Conservation (phyloP, 2,797 vertebrate species). For the Poeciliopsis gracilis region DNA sequence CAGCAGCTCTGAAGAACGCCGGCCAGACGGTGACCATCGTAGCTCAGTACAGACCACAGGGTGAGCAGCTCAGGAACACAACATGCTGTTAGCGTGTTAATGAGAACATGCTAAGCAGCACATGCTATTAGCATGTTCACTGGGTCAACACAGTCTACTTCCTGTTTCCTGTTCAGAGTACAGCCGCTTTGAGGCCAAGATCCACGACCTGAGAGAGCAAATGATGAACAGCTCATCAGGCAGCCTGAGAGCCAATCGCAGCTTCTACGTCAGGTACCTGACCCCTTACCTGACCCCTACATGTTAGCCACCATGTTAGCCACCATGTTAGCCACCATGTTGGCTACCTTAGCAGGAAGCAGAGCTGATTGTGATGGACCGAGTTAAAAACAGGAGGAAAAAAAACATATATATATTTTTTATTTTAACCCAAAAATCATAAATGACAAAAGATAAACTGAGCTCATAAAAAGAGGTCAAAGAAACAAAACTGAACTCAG, state of each 20-base stretch:
- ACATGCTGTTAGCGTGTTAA: not conserved
- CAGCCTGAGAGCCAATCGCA: constrained; percentile 74
- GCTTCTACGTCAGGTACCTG: constrained; percentile 70
- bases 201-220: constrained; percentile 90
- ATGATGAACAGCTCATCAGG: constrained; percentile 88
- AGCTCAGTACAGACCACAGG: constrained; percentile 87
- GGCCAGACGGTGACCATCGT: constrained; percentile 91
- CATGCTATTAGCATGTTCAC: not conserved
- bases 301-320: not conserved
- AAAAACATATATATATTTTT: no score
- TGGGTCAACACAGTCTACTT: not conserved
- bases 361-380: no score
- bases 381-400: no score
- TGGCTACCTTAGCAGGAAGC: not conserved
- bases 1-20: constrained; percentile 90
- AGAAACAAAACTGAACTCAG: no score
- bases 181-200: constrained; percentile 90
- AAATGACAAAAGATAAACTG: no score
- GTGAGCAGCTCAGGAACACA: constrained; percentile 37
- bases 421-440: no score
- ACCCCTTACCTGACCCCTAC: not conserved
- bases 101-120: no score
- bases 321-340: no score
- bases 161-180: constrained; percentile 74
- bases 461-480: no score